Evolutionary conservation across 2,797 vertebrate genomes (phyloP), one percentile per base, ranked within the genome.

Genomic region (Anolis apletophallus): DNA sequence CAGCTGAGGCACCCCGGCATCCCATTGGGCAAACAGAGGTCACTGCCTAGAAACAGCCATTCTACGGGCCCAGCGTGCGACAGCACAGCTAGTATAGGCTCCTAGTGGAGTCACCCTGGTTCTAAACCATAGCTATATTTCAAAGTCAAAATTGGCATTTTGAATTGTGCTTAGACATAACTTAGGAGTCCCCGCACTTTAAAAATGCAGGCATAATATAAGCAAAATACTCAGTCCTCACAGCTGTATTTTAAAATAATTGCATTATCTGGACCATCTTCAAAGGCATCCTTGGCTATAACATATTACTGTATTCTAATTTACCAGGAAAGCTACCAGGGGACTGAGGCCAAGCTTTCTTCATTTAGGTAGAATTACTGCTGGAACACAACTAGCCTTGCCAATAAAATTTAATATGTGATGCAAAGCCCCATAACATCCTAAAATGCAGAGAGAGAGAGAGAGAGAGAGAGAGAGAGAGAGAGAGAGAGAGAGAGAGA

Each of bases 401-500:
- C 64, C 55, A 3, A 6, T n/a, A 85, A 52, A 85, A 76, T 46
- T 23, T 5, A 50, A n/a, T 40, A 1, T 59, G 14, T 50, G 32
- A 2, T 34, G 26, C 86, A 16, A 16, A 91, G 19, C 17, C 90
- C 2, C 80, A 17, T 90, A 13, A 23, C 59, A 54, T 77, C 9
- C 88, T 85, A n/a, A 88, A 73, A 32, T 23, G 6, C 2, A 8
- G 88, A 16, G 1, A 50, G 2, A n/a, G 11, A 36, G 54, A 2
- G 21, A 61, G 59, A 77, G 5, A 23, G 88, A 72, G 46, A 67
- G 54, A 14, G 85, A 67, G 54, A 12, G 85, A 8, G 88, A 16
- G 1, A 54, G 3, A 46, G 10, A 23, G 54, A 12, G 21, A 61
- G 59, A 77, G 5, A 21, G 88, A 72, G 46, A 67, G 54, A 14